Evolutionary conservation across 2,888 invertebrate genomes (phyloP), one percentile per base, ranked within the genome.

Genomic region (Diachrysia chrysitis): DNA sequence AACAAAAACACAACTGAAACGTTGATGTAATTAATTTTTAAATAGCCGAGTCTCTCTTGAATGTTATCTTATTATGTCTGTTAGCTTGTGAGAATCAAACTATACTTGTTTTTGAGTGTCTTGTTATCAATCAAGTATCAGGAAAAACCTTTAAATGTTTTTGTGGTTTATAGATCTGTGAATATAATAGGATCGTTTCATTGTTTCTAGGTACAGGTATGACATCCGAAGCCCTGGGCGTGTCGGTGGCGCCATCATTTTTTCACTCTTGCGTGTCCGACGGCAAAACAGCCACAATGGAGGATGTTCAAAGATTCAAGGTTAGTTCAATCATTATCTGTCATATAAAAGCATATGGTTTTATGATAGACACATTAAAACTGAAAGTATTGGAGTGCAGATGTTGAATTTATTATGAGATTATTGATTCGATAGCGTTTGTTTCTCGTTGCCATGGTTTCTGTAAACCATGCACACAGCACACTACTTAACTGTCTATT

Each of bases 191-290:
- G 17, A 55, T 19, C 32, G 19, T 68, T 69, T 62, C 63, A 70
- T 78, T 81, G 71, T 82, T 87, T 87, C 51, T 87, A 95, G 97
- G 97, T 85, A 98, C 98, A 63, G 98, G 98, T 83, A 99, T 99
- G 99, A 98, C 98, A 82, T 98, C 98, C 83, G 99, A 99, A 95
- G 99, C 99, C 53, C 96, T 99, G 81, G 99, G 99, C 76, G 99
- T 99, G 85, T 98, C 98, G 51, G 99, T 99, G 58, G 99, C 99
- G 63, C 99, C 99, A 23, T 99, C 98, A 83, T 98, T 99, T 93
- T 99, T 99, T 95, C 99, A 99, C 94, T 98, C 98, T 81, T 99
- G 99, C 95, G 98, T 99, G 86, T 98, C 98, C 86, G 98, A 98
- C 92, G 99, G 98, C 75, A 98, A 98, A 95, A 98, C 98, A 58